phyloP scores from a whole-genome alignment of 2,797 vertebrate genomes.

The Luscinia megarhynchos region DNA sequence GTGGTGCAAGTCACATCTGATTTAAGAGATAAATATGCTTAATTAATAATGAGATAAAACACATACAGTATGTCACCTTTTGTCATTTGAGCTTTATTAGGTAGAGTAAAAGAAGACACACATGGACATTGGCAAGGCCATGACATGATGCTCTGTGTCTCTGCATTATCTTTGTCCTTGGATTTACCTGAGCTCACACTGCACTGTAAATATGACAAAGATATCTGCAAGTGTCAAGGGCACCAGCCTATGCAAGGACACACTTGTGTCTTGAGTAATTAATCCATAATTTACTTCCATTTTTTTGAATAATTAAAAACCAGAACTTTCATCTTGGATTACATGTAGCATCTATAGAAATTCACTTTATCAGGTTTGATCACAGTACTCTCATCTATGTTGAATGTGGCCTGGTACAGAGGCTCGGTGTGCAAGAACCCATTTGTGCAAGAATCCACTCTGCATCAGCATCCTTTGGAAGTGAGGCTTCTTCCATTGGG shows the following conservation, averaged over 20 bases:
- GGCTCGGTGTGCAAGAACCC: not conserved
- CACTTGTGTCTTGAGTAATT: slow-evolving; percentile 17
- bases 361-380: not conserved
- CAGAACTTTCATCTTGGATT: not conserved
- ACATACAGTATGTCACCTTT: slow-evolving; percentile 80
- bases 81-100: slow-evolving; percentile 56
- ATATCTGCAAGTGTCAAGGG: not conserved
- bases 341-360: not conserved
- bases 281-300: not conserved
- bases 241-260: not conserved
- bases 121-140: not conserved
- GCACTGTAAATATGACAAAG: not conserved
- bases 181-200: not conserved
- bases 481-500: not conserved
- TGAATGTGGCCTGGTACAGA: not conserved
- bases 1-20: slow-evolving; percentile 91
- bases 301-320: not conserved
- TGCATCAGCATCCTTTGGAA: not conserved
- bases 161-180: not conserved
- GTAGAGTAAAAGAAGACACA: not conserved
- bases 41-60: slow-evolving; percentile 93
- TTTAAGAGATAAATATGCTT: slow-evolving; percentile 92
- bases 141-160: not conserved
- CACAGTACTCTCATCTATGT: not conserved
- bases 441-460: not conserved